Conservation (phyloP, 2,113 vertebrate genomes). For the Manacus vitellinus region DNA sequence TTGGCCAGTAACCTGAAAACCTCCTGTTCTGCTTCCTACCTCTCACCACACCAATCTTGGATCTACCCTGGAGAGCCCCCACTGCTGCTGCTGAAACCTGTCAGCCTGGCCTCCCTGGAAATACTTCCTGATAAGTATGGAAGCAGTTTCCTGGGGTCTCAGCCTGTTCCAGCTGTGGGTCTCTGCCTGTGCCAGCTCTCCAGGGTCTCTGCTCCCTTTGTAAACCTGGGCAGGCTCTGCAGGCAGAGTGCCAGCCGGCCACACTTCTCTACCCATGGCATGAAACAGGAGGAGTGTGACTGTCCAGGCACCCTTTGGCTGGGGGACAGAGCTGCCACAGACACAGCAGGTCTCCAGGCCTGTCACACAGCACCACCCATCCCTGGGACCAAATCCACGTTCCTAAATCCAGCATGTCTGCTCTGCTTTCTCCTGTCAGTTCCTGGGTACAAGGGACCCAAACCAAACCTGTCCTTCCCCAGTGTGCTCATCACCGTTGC, state of each 20-base stretch:
- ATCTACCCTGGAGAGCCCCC: neutral
- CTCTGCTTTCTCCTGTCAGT: neutral
- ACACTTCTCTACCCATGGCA: neutral
- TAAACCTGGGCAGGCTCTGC: neutral
- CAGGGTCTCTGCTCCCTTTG: neutral
- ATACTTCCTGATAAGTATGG: neutral
- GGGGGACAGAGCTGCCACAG: neutral
- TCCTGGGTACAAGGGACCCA: neutral
- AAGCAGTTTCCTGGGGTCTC: neutral
- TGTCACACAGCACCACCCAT: neutral
- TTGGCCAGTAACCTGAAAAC: neutral
- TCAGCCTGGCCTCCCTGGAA: neutral
- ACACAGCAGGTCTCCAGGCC: neutral
- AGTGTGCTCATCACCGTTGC: accelerated
- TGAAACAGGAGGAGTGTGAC: accelerated
- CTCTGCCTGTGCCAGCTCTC: neutral
- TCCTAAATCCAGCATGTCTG: neutral
- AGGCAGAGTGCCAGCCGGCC: accelerated
- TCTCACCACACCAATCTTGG: neutral
- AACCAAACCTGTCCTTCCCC: neutral
- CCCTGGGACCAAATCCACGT: neutral
- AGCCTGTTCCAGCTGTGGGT: neutral
- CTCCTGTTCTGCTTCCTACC: neutral
- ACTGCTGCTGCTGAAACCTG: neutral
- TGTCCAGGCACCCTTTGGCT: neutral